These are phyloP conservation scores for Xestia xanthographa DNA, from an alignment of 2,888 invertebrate species.

Conservation along the genomic window DNA sequence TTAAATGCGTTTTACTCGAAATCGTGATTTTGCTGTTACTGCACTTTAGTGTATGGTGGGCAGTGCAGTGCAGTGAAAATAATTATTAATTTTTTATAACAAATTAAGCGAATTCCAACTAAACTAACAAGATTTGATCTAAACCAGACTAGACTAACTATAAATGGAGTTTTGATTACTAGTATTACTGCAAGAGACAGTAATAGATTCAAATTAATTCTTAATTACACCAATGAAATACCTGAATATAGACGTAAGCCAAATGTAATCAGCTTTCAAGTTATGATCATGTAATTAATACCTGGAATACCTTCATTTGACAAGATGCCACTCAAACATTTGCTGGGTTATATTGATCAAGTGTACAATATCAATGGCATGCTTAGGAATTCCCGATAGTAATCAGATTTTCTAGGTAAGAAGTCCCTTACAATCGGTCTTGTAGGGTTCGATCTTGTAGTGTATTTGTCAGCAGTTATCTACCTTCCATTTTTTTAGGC, in stretches of 20 bases:
- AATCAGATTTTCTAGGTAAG: not conserved
- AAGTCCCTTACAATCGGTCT: not conserved
- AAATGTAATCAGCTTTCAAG: conserved; percentile 32
- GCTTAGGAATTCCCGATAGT: not conserved
- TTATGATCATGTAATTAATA: conserved; percentile 36
- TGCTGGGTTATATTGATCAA: conserved; percentile 3
- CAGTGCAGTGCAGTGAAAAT: too few relatives aligned
- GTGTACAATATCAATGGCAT: not conserved
- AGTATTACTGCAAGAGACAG: not conserved
- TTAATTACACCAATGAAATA: conserved; percentile 33
- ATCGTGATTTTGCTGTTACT: too few relatives aligned
- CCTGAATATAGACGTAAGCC: conserved; percentile 7
- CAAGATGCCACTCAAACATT: not conserved
- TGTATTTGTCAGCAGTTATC: not conserved
- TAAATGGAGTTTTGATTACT: not conserved
- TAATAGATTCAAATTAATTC: conserved; percentile 28
- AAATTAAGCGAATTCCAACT: too few relatives aligned
- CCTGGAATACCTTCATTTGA: conserved; percentile 10
- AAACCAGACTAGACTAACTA: not conserved
- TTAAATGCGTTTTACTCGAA: too few relatives aligned
- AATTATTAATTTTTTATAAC: too few relatives aligned
- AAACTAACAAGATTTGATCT: not conserved
- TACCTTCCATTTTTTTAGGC: not conserved
- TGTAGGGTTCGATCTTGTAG: not conserved
- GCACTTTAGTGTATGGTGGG: too few relatives aligned